Conservation (phyloP, 2,888 invertebrate species). For the Arrhopalites spinosus region DNA sequence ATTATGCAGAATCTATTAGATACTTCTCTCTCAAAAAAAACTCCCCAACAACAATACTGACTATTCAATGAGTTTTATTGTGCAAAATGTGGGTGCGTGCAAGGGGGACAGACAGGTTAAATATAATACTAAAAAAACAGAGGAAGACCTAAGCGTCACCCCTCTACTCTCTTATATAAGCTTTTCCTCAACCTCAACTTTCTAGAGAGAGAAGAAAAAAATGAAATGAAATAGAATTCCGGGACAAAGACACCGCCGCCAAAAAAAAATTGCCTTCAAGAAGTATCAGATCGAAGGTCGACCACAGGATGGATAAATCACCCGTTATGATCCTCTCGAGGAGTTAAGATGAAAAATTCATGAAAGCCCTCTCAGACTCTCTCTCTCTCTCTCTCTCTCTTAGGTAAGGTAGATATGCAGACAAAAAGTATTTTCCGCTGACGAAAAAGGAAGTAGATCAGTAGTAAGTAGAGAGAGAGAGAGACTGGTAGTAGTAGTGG, state of each 20-base stretch:
- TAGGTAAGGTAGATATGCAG: background rate
- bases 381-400: background rate
- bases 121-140: background rate
- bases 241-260: constrained; percentile 5
- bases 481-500: background rate
- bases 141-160: background rate
- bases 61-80: constrained; percentile 27
- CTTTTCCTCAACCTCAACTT: background rate
- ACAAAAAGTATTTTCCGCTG: constrained; percentile 14
- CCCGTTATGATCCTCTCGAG: constrained; percentile 32
- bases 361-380: constrained; percentile 47
- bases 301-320: constrained; percentile 38
- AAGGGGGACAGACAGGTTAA: background rate
- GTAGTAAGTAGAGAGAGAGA: constrained; percentile 8
- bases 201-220: background rate
- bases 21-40: constrained; percentile 1
- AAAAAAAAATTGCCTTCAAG: constrained; percentile 9
- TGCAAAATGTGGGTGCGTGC: constrained; percentile 14
- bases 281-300: constrained; percentile 26
- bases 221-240: constrained; percentile 13
- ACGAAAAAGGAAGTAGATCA: background rate
- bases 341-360: constrained; percentile 56
- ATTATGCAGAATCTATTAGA: constrained; percentile 21
- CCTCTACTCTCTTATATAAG: too few relatives aligned
- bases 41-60: constrained; percentile 20